Percentiles rank a stretch among this genome's conserved stretches.
These are phyloP conservation scores for Himantopus leucocephalus DNA, from an alignment of 2,113 vertebrate genomes.

Conservation along the genomic window DNA sequence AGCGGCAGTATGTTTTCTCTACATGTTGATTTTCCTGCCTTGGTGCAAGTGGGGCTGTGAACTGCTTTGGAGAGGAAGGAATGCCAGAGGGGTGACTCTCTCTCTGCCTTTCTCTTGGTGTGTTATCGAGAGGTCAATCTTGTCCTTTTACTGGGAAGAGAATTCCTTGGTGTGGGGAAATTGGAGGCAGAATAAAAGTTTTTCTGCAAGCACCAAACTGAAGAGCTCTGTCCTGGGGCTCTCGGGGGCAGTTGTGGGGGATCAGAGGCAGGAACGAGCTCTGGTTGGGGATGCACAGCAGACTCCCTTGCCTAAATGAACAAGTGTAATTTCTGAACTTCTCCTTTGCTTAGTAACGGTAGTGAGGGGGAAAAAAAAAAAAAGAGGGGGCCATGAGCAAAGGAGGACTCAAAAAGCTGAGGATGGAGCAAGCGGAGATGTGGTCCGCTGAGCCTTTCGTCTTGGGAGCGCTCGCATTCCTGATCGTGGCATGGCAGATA, in stretches of 20 bases:
- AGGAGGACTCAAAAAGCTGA: background rate
- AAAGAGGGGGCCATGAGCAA: background rate
- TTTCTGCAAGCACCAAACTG: background rate
- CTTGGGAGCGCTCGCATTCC: background rate
- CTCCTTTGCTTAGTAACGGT: background rate
- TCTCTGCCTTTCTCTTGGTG: background rate
- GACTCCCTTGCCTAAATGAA: background rate
- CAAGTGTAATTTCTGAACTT: background rate
- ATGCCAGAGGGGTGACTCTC: background rate
- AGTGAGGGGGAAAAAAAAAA: background rate
- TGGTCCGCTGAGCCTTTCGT: background rate
- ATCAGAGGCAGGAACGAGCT: background rate
- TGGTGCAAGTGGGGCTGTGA: background rate
- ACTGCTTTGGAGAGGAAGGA: background rate
- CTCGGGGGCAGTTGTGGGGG: background rate
- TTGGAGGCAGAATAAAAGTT: background rate
- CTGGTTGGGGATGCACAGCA: background rate
- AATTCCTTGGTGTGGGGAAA: background rate
- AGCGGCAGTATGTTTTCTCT: background rate
- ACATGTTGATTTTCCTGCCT: background rate
- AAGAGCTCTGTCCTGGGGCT: background rate
- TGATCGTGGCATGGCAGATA: background rate
- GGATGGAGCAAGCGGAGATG: background rate
- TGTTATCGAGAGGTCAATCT: background rate
- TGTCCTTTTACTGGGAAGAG: background rate